These are phyloP conservation scores for Stictocephala bisonia DNA, from an alignment of 2,888 invertebrate species.

Conservation along the genomic window DNA sequence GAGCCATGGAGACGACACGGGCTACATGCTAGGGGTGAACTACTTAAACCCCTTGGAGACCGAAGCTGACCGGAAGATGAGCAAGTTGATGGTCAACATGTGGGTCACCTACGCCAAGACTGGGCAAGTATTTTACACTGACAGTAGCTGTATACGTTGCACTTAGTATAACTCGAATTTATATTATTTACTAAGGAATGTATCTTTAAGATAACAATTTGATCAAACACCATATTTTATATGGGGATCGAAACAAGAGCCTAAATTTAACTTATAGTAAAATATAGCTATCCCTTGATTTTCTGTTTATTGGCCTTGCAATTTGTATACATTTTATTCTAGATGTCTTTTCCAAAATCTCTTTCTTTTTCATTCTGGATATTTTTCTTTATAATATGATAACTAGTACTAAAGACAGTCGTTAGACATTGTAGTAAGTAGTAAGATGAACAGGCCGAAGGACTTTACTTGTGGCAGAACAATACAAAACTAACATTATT, in stretches of 20 bases:
- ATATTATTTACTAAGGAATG: too few relatives aligned
- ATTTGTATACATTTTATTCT: neutral
- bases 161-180: neutral
- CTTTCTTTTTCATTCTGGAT: neutral
- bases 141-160: slow-evolving; percentile 19
- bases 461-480: too few relatives aligned
- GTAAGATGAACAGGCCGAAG: too few relatives aligned
- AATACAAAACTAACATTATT: too few relatives aligned
- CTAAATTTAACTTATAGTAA: too few relatives aligned
- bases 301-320: neutral
- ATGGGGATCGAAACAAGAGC: too few relatives aligned
- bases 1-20: slow-evolving; percentile 59
- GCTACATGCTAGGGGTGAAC: slow-evolving; percentile 52
- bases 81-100: slow-evolving; percentile 68
- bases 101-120: slow-evolving; percentile 70
- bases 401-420: too few relatives aligned
- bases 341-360: neutral
- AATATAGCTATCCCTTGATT: neutral
- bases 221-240: too few relatives aligned
- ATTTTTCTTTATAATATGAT: neutral
- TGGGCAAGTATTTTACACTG: slow-evolving; percentile 69
- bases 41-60: slow-evolving; percentile 62
- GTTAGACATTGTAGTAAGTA: too few relatives aligned
- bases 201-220: too few relatives aligned
- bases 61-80: slow-evolving; percentile 68